phyloP scores from a whole-genome alignment of 2,797 vertebrate genomes.

The Xiphorhynchus erythropygius region DNA sequence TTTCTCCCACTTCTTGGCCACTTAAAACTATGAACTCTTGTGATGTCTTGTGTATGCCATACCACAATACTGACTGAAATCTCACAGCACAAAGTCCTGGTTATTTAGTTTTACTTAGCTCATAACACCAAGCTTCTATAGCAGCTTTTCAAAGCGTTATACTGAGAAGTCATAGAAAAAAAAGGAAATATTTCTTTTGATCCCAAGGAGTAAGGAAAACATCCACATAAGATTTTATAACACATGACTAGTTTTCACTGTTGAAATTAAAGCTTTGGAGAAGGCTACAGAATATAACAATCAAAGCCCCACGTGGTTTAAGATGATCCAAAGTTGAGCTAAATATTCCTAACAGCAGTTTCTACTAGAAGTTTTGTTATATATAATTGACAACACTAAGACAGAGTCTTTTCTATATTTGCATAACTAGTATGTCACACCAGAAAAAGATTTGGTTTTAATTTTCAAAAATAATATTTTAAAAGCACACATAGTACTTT shows the following conservation, averaged over 20 bases:
- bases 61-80: not conserved
- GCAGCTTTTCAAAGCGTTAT: not conserved
- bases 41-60: not conserved
- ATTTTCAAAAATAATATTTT: not conserved
- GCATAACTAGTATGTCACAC: accelerated
- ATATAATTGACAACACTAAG: not conserved
- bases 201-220: not conserved
- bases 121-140: not conserved
- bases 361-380: not conserved
- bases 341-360: not conserved
- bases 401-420: not conserved
- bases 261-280: not conserved
- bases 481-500: not conserved
- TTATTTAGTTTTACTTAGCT: not conserved
- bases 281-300: not conserved
- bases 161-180: not conserved
- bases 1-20: not conserved
- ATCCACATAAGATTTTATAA: not conserved
- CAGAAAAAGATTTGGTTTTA: not conserved
- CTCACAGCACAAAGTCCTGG: not conserved
- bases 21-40: not conserved
- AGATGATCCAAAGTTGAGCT: not conserved
- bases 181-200: not conserved
- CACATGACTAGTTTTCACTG: not conserved
- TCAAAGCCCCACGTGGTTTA: not conserved